phyloP scores from a whole-genome alignment of 2,113 vertebrate genomes.

The Erythrocebus patas region DNA sequence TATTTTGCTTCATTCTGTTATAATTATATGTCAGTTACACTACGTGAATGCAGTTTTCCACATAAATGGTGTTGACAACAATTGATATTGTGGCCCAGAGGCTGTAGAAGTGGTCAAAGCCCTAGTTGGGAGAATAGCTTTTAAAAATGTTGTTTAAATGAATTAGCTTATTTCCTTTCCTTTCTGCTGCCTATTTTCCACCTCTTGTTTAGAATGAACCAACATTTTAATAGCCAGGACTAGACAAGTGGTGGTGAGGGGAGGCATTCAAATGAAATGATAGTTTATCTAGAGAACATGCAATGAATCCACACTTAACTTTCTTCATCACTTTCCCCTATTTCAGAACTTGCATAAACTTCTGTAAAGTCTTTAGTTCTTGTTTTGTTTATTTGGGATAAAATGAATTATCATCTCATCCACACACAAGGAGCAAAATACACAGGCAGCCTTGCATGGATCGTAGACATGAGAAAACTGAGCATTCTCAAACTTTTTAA shows the following conservation, averaged over 20 bases:
- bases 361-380: neutral
- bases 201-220: neutral
- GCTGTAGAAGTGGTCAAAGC: constrained; percentile 57
- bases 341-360: neutral
- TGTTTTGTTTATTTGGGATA: neutral
- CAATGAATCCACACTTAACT: neutral
- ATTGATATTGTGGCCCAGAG: constrained; percentile 51
- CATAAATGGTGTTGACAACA: constrained; percentile 66
- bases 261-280: neutral
- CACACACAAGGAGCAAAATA: neutral
- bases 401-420: neutral
- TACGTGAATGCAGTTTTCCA: constrained; percentile 63
- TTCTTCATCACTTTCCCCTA: neutral
- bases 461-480: neutral
- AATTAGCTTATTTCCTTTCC: constrained; percentile 32
- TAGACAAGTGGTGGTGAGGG: neutral
- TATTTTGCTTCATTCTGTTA: neutral
- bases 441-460: neutral
- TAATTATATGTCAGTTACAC: neutral
- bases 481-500: neutral
- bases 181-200: neutral
- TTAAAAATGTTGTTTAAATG: constrained; percentile 22
- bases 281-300: neutral
- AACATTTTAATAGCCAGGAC: neutral
- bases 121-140: constrained; percentile 33